phyloP scores from a whole-genome alignment of 2,797 vertebrate species.

The Thunnus albacares region DNA sequence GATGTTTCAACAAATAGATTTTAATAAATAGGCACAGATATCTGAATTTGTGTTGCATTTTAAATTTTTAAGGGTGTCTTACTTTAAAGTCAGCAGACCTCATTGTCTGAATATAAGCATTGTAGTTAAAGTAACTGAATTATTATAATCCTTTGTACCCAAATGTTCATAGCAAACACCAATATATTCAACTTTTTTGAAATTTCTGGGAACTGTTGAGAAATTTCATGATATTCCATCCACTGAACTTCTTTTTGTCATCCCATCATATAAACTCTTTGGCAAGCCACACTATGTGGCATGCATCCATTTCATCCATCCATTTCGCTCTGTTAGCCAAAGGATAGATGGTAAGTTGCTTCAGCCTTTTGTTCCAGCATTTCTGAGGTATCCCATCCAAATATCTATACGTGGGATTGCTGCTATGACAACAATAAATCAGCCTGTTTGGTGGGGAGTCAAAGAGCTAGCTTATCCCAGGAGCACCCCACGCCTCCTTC shows the following conservation, averaged over 20 bases:
- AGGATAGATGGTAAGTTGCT: conserved; percentile 79
- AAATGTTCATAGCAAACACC: background rate
- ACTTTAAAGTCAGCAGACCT: background rate
- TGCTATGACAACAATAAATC: conserved; percentile 31
- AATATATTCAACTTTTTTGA: background rate
- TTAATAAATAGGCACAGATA: background rate
- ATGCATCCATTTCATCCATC: conserved; percentile 67
- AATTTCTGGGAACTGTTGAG: conserved; percentile 15
- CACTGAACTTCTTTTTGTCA: conserved; percentile 38
- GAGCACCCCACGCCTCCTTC: background rate
- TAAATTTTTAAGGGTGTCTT: background rate
- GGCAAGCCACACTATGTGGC: conserved; percentile 51
- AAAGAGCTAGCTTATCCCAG: conserved; percentile 25
- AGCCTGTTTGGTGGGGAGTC: conserved; percentile 29
- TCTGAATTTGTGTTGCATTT: background rate
- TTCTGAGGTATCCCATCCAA: conserved; percentile 40
- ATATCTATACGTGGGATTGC: conserved; percentile 37
- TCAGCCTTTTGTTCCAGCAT: conserved; percentile 57
- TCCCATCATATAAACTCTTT: conserved; percentile 55
- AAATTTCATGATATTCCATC: conserved; percentile 57
- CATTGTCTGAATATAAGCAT: background rate
- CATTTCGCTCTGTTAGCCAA: conserved; percentile 67
- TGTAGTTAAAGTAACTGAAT: conserved; percentile 12
- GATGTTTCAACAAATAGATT: too few relatives aligned
- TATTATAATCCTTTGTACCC: background rate